Evolutionary conservation across 2,113 vertebrate species (phyloP).

Genomic region (Gnathonemus echidnorhynchus): DNA sequence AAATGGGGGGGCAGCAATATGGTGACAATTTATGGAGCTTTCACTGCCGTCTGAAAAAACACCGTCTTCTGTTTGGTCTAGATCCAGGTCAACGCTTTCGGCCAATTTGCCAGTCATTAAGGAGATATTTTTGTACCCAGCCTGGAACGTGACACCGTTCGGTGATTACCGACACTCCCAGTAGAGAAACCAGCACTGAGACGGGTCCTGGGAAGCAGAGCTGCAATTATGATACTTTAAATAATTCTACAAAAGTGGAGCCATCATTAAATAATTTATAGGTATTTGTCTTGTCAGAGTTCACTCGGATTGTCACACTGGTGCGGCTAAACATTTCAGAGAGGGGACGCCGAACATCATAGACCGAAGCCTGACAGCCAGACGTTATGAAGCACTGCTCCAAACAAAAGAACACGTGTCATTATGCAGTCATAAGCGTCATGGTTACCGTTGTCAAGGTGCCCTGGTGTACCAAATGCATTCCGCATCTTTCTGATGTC

Average conservation of each 20-base stretch:
- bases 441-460: background rate
- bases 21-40: conserved; percentile 59
- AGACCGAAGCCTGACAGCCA: no score
- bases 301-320: conserved; percentile 69
- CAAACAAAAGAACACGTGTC: background rate
- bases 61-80: conserved; percentile 67
- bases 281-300: conserved; percentile 73
- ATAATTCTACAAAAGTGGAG: conserved; percentile 89
- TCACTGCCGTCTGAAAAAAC: conserved; percentile 60
- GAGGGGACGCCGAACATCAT: conserved; percentile 47
- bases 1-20: conserved; percentile 60
- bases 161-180: conserved; percentile 79
- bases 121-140: conserved; percentile 78
- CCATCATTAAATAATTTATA: conserved; percentile 77
- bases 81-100: conserved; percentile 72
- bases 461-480: background rate
- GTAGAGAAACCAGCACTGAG: conserved; percentile 74
- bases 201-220: conserved; percentile 67
- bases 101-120: conserved; percentile 81
- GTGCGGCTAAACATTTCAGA: conserved; percentile 68
- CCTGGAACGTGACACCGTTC: conserved; percentile 76
- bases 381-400: background rate
- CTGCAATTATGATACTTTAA: conserved; percentile 87
- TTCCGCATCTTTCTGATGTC: background rate
- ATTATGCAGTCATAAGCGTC: background rate